phyloP scores from a whole-genome alignment of 2,113 vertebrate species.

The Gallinago paraguaiae region DNA sequence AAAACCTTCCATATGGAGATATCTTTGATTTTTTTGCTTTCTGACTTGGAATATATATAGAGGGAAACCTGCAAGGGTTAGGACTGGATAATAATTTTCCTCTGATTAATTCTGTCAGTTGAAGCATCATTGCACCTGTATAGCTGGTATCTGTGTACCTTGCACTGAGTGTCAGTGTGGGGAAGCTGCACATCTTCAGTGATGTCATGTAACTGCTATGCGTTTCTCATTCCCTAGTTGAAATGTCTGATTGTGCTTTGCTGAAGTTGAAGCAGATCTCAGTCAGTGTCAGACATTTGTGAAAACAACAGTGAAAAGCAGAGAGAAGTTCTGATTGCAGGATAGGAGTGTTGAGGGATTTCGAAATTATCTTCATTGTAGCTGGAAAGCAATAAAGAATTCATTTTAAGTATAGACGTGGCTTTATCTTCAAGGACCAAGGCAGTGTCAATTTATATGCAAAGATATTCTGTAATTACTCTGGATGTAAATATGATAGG shows the following conservation, averaged over 20 bases:
- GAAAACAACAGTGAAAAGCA: slow-evolving; percentile 7
- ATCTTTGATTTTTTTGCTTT: not conserved
- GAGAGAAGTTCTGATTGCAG: not conserved
- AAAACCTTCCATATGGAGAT: not conserved
- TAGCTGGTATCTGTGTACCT: not conserved
- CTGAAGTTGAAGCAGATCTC: not conserved
- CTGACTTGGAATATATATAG: not conserved
- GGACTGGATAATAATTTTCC: not conserved
- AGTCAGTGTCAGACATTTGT: not conserved
- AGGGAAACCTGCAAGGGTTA: not conserved
- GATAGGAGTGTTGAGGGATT: not conserved
- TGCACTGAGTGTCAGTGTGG: rapidly evolving
- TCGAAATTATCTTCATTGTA: not conserved
- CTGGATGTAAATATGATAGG: slow-evolving; percentile 40
- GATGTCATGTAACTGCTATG: not conserved
- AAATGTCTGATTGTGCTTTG: not conserved
- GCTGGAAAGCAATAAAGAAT: slow-evolving; percentile 18
- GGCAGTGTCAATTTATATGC: slow-evolving; percentile 52
- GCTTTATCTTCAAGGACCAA: slow-evolving; percentile 36
- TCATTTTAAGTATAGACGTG: not conserved
- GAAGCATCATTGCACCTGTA: not conserved
- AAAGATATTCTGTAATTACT: slow-evolving; percentile 55
- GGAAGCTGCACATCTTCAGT: not conserved
- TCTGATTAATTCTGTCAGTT: not conserved
- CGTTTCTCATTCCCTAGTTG: not conserved